Conservation (phyloP, 2,888 invertebrate species). For the Perdita meconis region DNA sequence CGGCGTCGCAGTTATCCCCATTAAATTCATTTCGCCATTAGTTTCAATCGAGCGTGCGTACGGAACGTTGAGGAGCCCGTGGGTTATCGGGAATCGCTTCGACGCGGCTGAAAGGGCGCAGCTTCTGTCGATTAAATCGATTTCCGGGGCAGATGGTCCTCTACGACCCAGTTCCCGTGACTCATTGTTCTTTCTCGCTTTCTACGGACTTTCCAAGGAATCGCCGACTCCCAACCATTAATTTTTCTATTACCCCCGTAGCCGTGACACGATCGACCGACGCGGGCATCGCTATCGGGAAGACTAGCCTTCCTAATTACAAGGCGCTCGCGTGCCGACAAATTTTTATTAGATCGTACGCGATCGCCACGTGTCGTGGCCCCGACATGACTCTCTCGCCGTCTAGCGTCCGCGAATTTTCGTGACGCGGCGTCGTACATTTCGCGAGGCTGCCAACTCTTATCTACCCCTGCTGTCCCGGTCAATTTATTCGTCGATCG, state of each 20-base stretch:
- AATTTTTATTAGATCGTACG: constrained; percentile 70
- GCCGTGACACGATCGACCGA: constrained; percentile 39
- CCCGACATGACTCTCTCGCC: constrained; percentile 5
- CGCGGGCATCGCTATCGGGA: constrained; percentile 47
- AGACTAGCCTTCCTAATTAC: constrained; percentile 68
- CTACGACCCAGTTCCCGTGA: constrained; percentile 45
- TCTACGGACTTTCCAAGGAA: constrained; percentile 34
- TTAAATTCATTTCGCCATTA: constrained; percentile 47
- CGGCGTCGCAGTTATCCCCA: constrained; percentile 30
- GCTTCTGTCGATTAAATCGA: constrained; percentile 35
- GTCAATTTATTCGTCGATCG: constrained; percentile 57
- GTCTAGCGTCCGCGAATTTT: constrained; percentile 38
- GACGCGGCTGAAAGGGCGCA: not conserved
- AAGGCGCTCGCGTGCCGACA: constrained; percentile 68
- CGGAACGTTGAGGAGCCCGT: not conserved
- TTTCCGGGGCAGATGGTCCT: constrained; percentile 68
- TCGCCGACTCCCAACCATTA: constrained; percentile 47
- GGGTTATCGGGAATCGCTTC: constrained; percentile 25
- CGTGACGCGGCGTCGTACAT: constrained; percentile 62
- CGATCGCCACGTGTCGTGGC: constrained; percentile 54
- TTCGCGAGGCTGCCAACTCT: constrained; percentile 44
- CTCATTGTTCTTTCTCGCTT: constrained; percentile 39
- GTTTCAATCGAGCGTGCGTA: constrained; percentile 20
- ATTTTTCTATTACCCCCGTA: constrained; percentile 57
- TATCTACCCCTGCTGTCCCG: constrained; percentile 36